Base-by-base conservation (phyloP, 2,888 invertebrate species). In the Pristionchus maxplancki region DNA sequence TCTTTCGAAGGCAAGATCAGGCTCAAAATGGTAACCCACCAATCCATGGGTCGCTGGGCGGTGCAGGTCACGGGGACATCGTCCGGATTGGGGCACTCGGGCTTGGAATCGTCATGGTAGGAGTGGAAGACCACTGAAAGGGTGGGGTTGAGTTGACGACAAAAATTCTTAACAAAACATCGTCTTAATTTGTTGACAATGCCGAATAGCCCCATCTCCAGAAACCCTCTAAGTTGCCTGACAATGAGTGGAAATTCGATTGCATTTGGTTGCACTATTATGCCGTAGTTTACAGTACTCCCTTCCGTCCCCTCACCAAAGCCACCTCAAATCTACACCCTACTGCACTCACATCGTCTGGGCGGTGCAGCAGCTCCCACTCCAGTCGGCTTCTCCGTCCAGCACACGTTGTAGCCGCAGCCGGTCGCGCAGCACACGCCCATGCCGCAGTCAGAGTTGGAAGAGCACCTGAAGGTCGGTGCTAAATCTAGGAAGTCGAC, bases 351-450 rank as follows among this genome's bases (percentile, higher is more conserved):
- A 85, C 85, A 17, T 62, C 84, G 9, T n/a, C 62, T 62, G 9
- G 53, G 53, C 8, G 44, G 24, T 24, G 24, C 58, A 37, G 58
- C 58, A 13, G 62, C 62, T 1, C 31, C 40, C 1, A 28, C 11
- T 15, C 48, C 83, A 0, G 9, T 28, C n/a, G 24, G 9, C 31
- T 28, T 48, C 31, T 28, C 48, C 37, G 87, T 48, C 53, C 78
- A 64, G 48, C 88, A 88, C 24, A 88, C 44, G 48, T 88, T 88
- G 81, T 88, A 88, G 13, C 88, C 88, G 48, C 88, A 88, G 37
- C 88, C 88, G n/a, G 88, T 88, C 40, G 88, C 58, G 13, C 88
- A 88, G 62, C 88, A 88, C 44, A 40, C 44, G 28, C 78, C 81
- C 88, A 87, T 67, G 31, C 86, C 86, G 44, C 88, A 88, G 81